These are phyloP conservation scores for Ennomos fuscantarius DNA, from an alignment of 2,888 invertebrate genomes.

Conservation along the genomic window DNA sequence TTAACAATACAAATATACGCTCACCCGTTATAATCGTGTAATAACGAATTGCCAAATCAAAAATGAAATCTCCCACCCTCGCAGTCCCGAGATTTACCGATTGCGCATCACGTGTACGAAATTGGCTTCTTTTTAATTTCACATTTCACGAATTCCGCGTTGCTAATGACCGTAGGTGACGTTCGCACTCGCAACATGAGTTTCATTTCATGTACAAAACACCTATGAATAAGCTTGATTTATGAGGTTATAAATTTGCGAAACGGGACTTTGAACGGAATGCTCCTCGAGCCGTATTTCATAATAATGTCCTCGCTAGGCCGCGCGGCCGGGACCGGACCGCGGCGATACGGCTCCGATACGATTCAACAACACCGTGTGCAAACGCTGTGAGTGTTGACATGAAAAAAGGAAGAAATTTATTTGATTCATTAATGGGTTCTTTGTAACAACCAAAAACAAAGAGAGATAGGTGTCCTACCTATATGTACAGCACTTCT, in stretches of 20 bases:
- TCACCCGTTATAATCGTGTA: no score
- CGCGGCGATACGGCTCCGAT: slow-evolving; percentile 7
- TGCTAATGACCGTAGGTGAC: slow-evolving; percentile 42
- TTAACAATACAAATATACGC: no score
- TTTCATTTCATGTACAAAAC: slow-evolving; percentile 56
- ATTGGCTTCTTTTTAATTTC: slow-evolving; percentile 15
- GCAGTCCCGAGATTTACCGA: neutral
- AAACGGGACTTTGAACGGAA: slow-evolving; percentile 53
- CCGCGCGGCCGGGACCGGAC: slow-evolving; percentile 25
- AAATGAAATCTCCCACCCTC: slow-evolving; percentile 9
- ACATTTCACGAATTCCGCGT: slow-evolving; percentile 8
- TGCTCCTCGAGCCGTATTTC: slow-evolving; percentile 61
- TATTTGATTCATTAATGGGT: no score
- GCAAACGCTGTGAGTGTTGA: neutral
- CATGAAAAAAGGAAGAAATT: no score
- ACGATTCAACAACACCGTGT: slow-evolving; percentile 12
- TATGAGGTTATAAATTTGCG: slow-evolving; percentile 62
- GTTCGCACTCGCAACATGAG: slow-evolving; percentile 39
- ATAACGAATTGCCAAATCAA: slow-evolving; percentile 1
- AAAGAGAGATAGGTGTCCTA: no score
- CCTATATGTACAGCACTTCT: no score
- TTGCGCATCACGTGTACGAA: slow-evolving; percentile 1
- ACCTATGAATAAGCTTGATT: slow-evolving; percentile 65
- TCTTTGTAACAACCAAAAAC: no score
- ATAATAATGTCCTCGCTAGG: slow-evolving; percentile 61